Base-by-base conservation (phyloP, 2,113 vertebrate species). In the Notiomystis cincta region DNA sequence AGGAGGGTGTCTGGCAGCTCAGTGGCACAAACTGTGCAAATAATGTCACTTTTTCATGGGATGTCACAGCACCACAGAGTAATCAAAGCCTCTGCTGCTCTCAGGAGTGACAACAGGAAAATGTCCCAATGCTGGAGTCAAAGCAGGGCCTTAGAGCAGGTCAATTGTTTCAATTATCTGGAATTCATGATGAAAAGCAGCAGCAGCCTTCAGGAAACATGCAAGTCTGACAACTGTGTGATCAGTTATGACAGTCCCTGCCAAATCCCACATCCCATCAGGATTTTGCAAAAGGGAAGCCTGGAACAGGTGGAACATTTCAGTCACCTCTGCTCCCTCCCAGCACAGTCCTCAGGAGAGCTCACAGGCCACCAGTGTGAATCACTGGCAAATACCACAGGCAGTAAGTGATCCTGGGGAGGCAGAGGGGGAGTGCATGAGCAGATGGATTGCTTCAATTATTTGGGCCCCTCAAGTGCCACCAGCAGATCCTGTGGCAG, bases 81-180 rank as follows among this genome's bases (percentile, higher is more conserved):
- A 95, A 94, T 95, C 89, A 94, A 93, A 65, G 51, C 25, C 51
- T 89, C 53, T 72, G 35, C 89, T 92, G 69, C 44, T 65, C 38
- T 78, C 90, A 60, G 96, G 67, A 75, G 65, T 71, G 82, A 95
- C 71, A 85, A 75, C 11, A 85, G 81, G 89, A 56, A 97, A 95
- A 93, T 40, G 54, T 80, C 69, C 54, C 76, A 30, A 13, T 87
- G 77, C 44, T 72, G 17, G 37, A 70, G 76, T 61, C 65, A 82
- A 82, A 94, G 60, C 95, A 92, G 73, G 57, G 90, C 77, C 85
- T 71, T 69, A 23, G 87, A 89, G 76, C 72, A 90, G 84, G 76
- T 95, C 94, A 97, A 90, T 97, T 97, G 97, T 89, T 96, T 93
- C 92, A 97, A 96, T 96, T 93, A 95, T 95, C 48, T 92, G 86